Evolutionary conservation across 2,888 invertebrate species (phyloP), one percentile per base, ranked within the genome.

Genomic region (Dendrolimus houi): DNA sequence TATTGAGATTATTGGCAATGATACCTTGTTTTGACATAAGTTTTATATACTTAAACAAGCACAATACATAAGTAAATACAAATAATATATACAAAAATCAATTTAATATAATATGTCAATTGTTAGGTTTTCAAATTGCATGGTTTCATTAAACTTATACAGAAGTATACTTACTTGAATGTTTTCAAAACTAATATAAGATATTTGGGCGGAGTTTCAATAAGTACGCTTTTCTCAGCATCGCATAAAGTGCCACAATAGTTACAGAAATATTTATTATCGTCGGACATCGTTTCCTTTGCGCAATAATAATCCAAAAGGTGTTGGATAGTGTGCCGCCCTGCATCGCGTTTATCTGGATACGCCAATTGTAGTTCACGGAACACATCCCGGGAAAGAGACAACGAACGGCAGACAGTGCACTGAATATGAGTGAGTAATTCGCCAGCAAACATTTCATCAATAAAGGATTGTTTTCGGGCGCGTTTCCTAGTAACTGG

Each of bases 101-200:
- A 29, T 29, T 29, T 6, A 29, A 6, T 29, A 29, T 6, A 29
- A 29, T 29, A 29, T 29, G 29, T 29, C 29, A 29, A 29, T 6
- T 29, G 29, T 29, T 6, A 29, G 29, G 29, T 29, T 29, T 29
- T 3, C 29, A 29, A 53, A 14, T 54, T 47, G n/a, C 57, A n/a
- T 10, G 8, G 6, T 54, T 40, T 54, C 53, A 55, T 40, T 52
- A 55, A 63, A 58, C 52, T 53, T 59, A 58, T 55, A 57, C 29
- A 54, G 54, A 53, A 29, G 12, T 41, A 8, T 8, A 68, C 88
- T 85, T 62, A 89, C 89, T 85, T 85, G 77, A 97, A 97, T 71
- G 96, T 94, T 75, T 97, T 95, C 10, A 97, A 81, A 0, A 96
- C 96, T 2, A 97, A 85, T 59, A 97, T 94, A 12, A 97, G 90